Evolutionary conservation across 2,113 vertebrate genomes (phyloP).

Genomic region (Glareola pratincola): DNA sequence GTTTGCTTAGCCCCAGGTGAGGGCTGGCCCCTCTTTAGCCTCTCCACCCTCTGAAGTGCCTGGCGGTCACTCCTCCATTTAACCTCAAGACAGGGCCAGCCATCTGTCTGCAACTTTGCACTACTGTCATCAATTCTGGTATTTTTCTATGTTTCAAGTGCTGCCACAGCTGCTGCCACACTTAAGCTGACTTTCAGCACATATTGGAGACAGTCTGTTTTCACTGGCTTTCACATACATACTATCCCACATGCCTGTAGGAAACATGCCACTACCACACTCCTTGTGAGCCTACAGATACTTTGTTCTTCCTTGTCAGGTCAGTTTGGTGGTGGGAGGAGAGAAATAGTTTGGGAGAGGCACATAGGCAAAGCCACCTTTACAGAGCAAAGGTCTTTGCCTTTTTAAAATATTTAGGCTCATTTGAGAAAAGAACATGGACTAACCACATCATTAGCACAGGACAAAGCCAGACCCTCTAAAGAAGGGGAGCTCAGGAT

Average conservation of each 20-base stretch:
- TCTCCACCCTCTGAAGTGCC: neutral
- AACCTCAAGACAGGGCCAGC: neutral
- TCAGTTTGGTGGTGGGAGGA: neutral
- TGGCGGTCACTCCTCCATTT: neutral
- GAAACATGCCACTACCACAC: neutral
- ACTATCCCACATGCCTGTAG: neutral
- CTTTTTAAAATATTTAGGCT: neutral
- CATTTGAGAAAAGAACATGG: neutral
- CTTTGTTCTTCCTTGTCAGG: neutral
- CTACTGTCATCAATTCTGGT: neutral
- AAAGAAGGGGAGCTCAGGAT: neutral
- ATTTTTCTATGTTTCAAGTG: neutral
- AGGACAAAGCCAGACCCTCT: neutral
- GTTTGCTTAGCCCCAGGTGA: neutral
- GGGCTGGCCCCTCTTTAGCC: neutral
- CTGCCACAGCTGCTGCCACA: neutral
- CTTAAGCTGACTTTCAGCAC: neutral
- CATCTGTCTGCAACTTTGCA: neutral
- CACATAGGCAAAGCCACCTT: neutral
- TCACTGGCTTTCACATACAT: neutral
- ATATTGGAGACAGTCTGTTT: neutral
- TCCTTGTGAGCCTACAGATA: neutral
- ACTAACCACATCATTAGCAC: neutral
- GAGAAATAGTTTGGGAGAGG: neutral
- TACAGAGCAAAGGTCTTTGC: neutral